These are phyloP conservation scores for Bubo scandiacus DNA, from an alignment of 2,113 vertebrate genomes.

Conservation along the genomic window DNA sequence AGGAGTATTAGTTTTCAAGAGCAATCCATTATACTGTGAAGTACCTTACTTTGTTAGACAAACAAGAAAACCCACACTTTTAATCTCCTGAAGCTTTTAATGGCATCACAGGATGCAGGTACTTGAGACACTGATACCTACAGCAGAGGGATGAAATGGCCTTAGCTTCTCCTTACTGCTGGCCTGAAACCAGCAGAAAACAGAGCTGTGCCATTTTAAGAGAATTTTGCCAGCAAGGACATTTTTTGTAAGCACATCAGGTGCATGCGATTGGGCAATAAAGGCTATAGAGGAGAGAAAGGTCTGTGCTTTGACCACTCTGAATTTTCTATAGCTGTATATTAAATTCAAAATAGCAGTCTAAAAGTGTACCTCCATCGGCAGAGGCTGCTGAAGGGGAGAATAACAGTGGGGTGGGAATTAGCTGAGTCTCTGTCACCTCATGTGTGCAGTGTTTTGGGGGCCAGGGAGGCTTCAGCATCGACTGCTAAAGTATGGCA, in stretches of 20 bases:
- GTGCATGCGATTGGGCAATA: background rate
- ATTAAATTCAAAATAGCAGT: constrained; percentile 17
- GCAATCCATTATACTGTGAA: constrained; percentile 34
- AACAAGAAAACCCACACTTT: constrained; percentile 46
- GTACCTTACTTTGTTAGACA: constrained; percentile 40
- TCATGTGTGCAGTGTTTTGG: background rate
- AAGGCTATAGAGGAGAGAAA: background rate
- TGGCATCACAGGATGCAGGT: constrained; percentile 41
- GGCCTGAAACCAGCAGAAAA: constrained; percentile 14
- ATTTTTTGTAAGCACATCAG: constrained; percentile 37
- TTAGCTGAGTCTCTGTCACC: background rate
- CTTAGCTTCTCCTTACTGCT: background rate
- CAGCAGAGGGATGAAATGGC: constrained; percentile 24
- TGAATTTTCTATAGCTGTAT: background rate
- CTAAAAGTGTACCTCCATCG: background rate
- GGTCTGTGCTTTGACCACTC: background rate
- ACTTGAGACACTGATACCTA: constrained; percentile 43
- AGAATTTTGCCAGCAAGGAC: constrained; percentile 19
- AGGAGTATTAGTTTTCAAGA: constrained; percentile 37
- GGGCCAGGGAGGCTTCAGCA: background rate
- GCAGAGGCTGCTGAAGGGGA: background rate
- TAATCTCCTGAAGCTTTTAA: constrained; percentile 50
- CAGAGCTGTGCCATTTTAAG: background rate
- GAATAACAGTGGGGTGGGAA: background rate
- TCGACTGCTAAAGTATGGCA: fast-evolving